Evolutionary conservation across 2,113 vertebrate species (phyloP), one percentile per base, ranked within the genome.

Genomic region (Mastomys coucha): DNA sequence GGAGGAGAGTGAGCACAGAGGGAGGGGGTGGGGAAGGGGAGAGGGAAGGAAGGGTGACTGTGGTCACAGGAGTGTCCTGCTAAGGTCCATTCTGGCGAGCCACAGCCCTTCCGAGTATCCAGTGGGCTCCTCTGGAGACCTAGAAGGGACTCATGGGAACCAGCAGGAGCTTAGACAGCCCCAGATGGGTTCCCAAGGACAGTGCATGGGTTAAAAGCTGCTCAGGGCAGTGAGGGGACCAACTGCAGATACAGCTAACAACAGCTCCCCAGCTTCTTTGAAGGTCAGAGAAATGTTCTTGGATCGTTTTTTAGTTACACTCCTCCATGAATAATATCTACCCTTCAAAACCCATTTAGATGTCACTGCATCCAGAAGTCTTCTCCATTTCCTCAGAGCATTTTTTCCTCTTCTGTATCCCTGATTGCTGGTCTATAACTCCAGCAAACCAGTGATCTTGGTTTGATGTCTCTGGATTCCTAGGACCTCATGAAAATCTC

Each of bases 391-490:
- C 39, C 75, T 11, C 36, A 24, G 67, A 82, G 42, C 16, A 76
- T 17, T 8, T 63, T 17, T 56, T 10, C 28, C 49, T 51, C 56
- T 14, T 58, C 42, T 84, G 33, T 70, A 51, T 33, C 72, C 56
- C 49, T 77, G 58, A 60, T n/a, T 33, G 73, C 31, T 58, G 58
- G 24, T 63, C 39, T 92, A 8, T 58, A 42, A 75, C 28, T 63
- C 60, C 33, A 85, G 69, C 39, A 69, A 87, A 53, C 65, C 39
- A 22, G 2, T 51, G 39, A 63, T 77, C 65, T 51, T 26, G 26
- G 42, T 10, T 11, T 76, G 93, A 89, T 91, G 49, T 85, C 87
- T 95, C 75, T 85, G 84, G 49, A 80, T 77, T 94, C 77, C 75
- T 28, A 90, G 45, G 36, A 60, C 65, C 80, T 31, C 28, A 8